These are phyloP conservation scores for Caenorhabditis wallacei DNA, from an alignment of 2,888 invertebrate species.

Conservation along the genomic window DNA sequence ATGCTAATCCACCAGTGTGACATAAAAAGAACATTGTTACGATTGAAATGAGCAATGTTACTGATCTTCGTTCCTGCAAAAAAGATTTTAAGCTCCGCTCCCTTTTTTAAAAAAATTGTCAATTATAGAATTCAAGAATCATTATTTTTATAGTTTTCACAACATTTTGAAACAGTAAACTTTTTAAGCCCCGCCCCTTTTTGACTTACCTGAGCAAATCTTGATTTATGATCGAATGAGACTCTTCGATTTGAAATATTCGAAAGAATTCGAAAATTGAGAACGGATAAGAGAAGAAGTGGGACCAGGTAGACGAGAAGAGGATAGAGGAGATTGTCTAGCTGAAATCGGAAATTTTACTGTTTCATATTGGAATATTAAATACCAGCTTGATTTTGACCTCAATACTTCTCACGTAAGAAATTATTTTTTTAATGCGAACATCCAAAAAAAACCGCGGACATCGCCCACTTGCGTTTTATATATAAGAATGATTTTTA, in stretches of 20 bases:
- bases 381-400: too few relatives aligned
- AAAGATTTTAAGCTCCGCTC: not conserved
- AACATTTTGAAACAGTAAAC: too few relatives aligned
- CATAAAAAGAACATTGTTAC: conserved; percentile 81
- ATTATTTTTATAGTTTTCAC: too few relatives aligned
- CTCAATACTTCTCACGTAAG: too few relatives aligned
- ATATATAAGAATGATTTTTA: too few relatives aligned
- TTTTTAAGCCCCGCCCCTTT: not conserved
- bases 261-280: conserved; percentile 80
- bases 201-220: conserved; percentile 64
- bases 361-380: conserved; percentile 9
- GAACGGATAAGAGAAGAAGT: conserved; percentile 77
- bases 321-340: conserved; percentile 80
- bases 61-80: conserved; percentile 74
- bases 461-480: too few relatives aligned
- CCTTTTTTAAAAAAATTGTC: not conserved
- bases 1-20: conserved; percentile 81
- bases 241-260: conserved; percentile 67
- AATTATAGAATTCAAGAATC: too few relatives aligned
- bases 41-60: conserved; percentile 81
- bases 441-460: too few relatives aligned
- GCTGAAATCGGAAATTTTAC: conserved; percentile 72
- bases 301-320: conserved; percentile 80
- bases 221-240: conserved; percentile 68
- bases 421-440: too few relatives aligned